phyloP scores from a whole-genome alignment of 1,140 invertebrate genomes.

The Drosophila pruinosa region DNA sequence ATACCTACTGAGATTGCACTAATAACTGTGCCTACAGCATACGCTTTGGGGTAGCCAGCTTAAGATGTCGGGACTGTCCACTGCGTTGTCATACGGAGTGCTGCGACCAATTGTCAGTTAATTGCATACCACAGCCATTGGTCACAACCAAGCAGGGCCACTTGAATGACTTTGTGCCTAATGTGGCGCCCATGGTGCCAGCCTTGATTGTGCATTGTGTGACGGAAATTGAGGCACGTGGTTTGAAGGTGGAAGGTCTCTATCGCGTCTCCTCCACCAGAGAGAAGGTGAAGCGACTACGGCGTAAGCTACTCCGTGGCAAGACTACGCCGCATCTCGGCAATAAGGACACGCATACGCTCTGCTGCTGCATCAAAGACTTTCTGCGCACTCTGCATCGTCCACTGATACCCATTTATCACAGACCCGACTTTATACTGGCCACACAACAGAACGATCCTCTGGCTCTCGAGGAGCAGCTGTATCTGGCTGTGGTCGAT shows the following conservation, averaged over 20 bases:
- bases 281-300: conserved; percentile 92
- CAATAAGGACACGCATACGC: conserved; percentile 89
- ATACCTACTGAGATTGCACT: not conserved
- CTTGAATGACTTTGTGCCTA: conserved; percentile 92
- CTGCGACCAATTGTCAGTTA: conserved; percentile 89
- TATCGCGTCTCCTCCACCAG: conserved; percentile 95
- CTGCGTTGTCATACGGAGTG: conserved; percentile 89
- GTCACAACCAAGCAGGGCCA: conserved; percentile 84
- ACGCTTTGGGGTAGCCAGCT: conserved; percentile 87
- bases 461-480: conserved; percentile 75
- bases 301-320: conserved; percentile 89
- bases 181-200: conserved; percentile 94
- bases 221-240: conserved; percentile 94
- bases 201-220: conserved; percentile 96
- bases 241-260: conserved; percentile 92
- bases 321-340: conserved; percentile 89
- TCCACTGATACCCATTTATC: conserved; percentile 89
- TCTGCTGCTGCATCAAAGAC: conserved; percentile 94
- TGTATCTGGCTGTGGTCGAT: conserved; percentile 88
- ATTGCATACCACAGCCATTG: conserved; percentile 86
- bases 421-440: conserved; percentile 89
- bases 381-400: conserved; percentile 91
- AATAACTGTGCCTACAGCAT: conserved; percentile 83
- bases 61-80: conserved; percentile 90
- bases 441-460: conserved; percentile 84